These are phyloP conservation scores for Corydoras maculifer DNA, from an alignment of 2,113 vertebrate species.

Conservation along the genomic window DNA sequence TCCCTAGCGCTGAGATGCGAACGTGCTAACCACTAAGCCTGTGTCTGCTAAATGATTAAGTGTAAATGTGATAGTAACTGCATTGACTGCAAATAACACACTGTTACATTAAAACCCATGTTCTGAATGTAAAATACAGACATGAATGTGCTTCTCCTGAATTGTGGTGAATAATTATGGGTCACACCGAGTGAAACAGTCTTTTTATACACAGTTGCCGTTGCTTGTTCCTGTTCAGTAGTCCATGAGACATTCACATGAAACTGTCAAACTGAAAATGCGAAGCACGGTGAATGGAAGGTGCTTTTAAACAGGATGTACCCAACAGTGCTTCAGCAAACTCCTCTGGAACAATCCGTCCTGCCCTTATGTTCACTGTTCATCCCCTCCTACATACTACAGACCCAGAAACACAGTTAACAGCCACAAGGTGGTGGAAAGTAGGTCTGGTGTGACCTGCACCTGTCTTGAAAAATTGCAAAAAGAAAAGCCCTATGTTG, in stretches of 20 bases:
- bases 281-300: slow-evolving; percentile 1
- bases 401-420: slow-evolving; percentile 53
- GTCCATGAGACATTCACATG: background rate
- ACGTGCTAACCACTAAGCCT: no score
- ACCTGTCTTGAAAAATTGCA: background rate
- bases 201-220: no score
- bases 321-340: slow-evolving; percentile 29
- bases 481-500: slow-evolving; percentile 13
- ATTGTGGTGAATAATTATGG: no score
- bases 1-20: no score
- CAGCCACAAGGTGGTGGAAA: slow-evolving; percentile 38
- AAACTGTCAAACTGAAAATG: background rate
- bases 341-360: slow-evolving; percentile 43
- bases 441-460: slow-evolving; percentile 43
- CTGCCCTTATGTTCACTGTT: slow-evolving; percentile 35
- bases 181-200: no score
- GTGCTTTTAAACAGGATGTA: background rate
- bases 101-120: no score
- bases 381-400: slow-evolving; percentile 40
- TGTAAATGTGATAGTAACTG: no score
- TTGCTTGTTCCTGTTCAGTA: no score
- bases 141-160: no score
- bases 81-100: no score
- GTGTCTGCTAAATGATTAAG: no score
- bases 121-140: no score